A percentile compares a stretch with the other conserved stretches of the same genome.
Evolutionary conservation across 2,797 vertebrate species (phyloP).

Genomic region (Petrocephalus sullivani): DNA sequence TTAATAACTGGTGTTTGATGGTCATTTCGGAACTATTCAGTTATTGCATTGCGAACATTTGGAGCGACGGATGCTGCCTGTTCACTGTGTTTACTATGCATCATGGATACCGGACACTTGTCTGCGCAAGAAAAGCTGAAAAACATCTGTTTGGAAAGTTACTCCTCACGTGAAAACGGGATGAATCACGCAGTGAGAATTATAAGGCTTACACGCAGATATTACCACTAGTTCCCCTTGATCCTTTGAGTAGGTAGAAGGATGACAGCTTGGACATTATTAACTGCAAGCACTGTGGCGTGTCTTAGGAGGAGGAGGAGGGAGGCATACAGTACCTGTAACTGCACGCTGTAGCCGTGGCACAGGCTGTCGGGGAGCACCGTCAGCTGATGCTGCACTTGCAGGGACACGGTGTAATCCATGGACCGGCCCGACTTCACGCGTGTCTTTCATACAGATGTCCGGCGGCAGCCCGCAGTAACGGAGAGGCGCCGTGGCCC

Average conservation of each 20-base stretch:
- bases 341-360: constrained; percentile 28
- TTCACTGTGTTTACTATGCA: not conserved
- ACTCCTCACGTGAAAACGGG: not conserved
- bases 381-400: constrained; percentile 30
- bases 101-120: not conserved
- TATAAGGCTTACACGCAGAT: not conserved
- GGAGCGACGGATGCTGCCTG: not conserved
- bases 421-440: constrained; percentile 10
- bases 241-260: not conserved
- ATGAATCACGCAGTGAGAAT: not conserved
- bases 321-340: constrained; percentile 24
- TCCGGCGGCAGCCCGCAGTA: not conserved
- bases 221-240: not conserved
- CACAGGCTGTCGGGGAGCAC: constrained; percentile 21
- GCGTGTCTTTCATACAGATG: not conserved
- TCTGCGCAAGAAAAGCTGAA: not conserved
- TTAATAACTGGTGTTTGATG: not conserved
- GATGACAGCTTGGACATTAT: not conserved
- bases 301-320: not conserved
- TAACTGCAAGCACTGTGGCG: not conserved
- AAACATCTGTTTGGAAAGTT: constrained; percentile 6
- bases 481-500: not conserved
- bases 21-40: not conserved
- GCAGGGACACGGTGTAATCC: constrained; percentile 32
- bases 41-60: not conserved